phyloP scores from a whole-genome alignment of 2,888 invertebrate genomes.

The Halictus quadricinctus region DNA sequence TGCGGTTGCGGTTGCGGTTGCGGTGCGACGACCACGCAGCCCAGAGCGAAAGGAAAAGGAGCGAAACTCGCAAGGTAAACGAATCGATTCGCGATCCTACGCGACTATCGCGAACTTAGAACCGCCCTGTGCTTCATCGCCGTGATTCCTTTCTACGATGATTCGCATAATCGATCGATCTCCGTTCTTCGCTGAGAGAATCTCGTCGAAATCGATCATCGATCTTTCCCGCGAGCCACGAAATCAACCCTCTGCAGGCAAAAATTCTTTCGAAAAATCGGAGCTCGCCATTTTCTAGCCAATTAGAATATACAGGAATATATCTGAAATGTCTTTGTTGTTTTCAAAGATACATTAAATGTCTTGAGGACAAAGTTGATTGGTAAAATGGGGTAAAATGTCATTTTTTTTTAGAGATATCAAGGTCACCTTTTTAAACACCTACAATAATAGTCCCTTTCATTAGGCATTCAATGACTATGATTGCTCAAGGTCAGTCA shows the following conservation, averaged over 20 bases:
- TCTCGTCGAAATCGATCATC: not conserved
- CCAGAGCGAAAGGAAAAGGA: not conserved
- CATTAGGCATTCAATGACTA: too few species aligned
- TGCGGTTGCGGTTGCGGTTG: not conserved
- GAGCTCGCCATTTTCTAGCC: too few species aligned
- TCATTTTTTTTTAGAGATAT: too few species aligned
- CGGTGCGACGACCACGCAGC: not conserved
- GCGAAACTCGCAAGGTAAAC: not conserved
- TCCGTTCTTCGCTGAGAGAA: not conserved
- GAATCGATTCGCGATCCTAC: not conserved
- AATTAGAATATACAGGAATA: too few species aligned
- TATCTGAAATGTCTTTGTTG: too few species aligned
- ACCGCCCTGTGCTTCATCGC: not conserved
- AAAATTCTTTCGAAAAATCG: not conserved
- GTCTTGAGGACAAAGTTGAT: too few species aligned
- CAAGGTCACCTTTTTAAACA: too few species aligned
- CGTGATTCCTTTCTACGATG: not conserved
- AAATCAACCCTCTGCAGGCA: not conserved
- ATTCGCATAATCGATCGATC: not conserved
- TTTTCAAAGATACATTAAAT: too few species aligned
- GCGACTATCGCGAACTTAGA: not conserved
- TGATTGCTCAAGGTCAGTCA: too few species aligned
- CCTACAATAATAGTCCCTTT: too few species aligned
- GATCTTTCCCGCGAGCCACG: not conserved
- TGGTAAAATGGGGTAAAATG: too few species aligned